Evolutionary conservation across 2,113 vertebrate genomes (phyloP), one percentile per base, ranked within the genome.

Genomic region (Anhinga anhinga): DNA sequence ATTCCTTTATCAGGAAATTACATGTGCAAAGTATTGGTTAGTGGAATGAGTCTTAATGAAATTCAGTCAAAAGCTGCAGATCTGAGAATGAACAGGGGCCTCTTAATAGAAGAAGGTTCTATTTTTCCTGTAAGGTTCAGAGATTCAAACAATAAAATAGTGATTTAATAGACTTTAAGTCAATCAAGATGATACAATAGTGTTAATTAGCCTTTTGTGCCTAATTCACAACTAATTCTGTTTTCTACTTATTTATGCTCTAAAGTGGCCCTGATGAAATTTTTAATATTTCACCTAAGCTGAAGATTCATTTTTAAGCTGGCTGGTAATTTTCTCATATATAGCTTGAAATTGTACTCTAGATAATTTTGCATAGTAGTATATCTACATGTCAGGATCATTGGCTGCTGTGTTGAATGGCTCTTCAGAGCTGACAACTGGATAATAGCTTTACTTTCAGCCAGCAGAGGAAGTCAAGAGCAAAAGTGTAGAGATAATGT

Each of bases 391-490:
- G 98, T 98, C 98, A 98, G 98, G 97, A 98, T 98, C 98, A 97
- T 96, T 97, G 98, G 98, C 98, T 99, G 98, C 97, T 97, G 97
- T 95, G 96, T 90, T 97, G 98, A 94, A 98, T 98, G 97, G 88
- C 98, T 98, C 96, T 97, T 98, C 95, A 92, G 98, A 98, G 97
- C 98, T 99, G 99, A 99, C 99, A 99, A 98, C 98, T 98, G 96
- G 98, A 99, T 99, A 99, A 99, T 99, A 99, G 99, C 99, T 99
- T 99, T 98, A 99, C 98, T 99, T 99, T 98, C 90, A 98, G 96
- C 98, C 98, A 98, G 97, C 82, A 98, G 98, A 98, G 98, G 98
- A 98, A 98, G 97, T 99, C 98, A 98, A 98, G 99, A 99, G 98
- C 98, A 98, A 98, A 98, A 98, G 98, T 98, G 97, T 98, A 98